These are phyloP conservation scores for Dicycla oo DNA, from an alignment of 2,888 invertebrate species.

Conservation along the genomic window DNA sequence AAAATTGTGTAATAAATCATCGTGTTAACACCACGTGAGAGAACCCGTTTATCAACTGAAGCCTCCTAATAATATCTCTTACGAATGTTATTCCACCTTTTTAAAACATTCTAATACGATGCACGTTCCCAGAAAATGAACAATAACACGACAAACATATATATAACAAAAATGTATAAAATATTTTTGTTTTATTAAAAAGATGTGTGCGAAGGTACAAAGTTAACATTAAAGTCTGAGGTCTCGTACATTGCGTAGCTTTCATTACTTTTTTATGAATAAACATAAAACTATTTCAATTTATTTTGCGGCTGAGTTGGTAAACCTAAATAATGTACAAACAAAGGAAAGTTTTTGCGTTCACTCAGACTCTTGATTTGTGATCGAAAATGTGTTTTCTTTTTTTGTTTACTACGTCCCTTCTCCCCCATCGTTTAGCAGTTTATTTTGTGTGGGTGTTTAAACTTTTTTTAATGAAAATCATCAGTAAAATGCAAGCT, in stretches of 20 bases:
- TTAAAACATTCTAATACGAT: constrained; percentile 56
- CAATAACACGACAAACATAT: constrained; percentile 47
- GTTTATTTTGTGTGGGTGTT: background rate
- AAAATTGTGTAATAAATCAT: constrained; percentile 88
- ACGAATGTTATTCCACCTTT: constrained; percentile 69
- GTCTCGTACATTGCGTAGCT: background rate
- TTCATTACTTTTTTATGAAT: constrained; percentile 11
- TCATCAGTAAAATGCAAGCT: background rate
- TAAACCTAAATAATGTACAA: constrained; percentile 27
- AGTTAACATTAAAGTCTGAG: constrained; percentile 22
- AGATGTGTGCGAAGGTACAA: constrained; percentile 10
- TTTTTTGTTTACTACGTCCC: background rate
- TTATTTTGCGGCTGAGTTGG: constrained; percentile 20
- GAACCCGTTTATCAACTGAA: constrained; percentile 85
- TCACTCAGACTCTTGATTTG: constrained; percentile 19
- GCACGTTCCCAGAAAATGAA: constrained; percentile 49
- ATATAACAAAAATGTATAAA: background rate
- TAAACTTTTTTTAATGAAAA: too few species aligned
- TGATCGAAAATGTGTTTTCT: constrained; percentile 32
- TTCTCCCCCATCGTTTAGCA: too few species aligned
- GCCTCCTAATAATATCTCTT: constrained; percentile 80
- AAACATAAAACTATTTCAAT: constrained; percentile 35
- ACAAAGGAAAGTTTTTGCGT: constrained; percentile 8
- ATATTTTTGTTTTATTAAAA: constrained; percentile 22
- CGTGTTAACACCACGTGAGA: constrained; percentile 82